Percentiles rank a stretch among this genome's conserved stretches.
Conservation (phyloP, 2,888 invertebrate genomes). For the Gymnosoma rotundatum region DNA sequence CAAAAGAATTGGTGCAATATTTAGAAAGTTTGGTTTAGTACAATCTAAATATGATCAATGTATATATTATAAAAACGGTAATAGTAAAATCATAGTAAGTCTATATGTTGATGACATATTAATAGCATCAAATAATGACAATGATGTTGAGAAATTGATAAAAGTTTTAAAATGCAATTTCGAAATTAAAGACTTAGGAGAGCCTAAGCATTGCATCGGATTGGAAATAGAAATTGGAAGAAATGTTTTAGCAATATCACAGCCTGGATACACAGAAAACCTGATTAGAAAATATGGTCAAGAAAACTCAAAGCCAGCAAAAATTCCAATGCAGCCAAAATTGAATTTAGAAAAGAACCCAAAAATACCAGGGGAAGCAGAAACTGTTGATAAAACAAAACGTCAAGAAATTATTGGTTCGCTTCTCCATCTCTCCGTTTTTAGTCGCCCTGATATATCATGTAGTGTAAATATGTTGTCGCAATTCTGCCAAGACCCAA, state of each 20-base stretch:
- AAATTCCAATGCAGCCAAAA: slow-evolving; percentile 37
- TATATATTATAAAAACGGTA: neutral
- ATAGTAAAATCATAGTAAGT: neutral
- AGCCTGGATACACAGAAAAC: slow-evolving; percentile 13
- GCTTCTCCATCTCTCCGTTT: neutral
- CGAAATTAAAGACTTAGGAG: slow-evolving; percentile 17
- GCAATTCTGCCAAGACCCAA: slow-evolving; percentile 1
- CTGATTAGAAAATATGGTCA: slow-evolving; percentile 28
- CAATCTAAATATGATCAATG: slow-evolving; percentile 4
- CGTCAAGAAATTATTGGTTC: slow-evolving; percentile 25
- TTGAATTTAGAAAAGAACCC: neutral
- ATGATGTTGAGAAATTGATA: slow-evolving; percentile 1
- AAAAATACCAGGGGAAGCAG: neutral
- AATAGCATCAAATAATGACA: slow-evolving; percentile 7
- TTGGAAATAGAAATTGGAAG: slow-evolving; percentile 1
- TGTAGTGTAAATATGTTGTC: slow-evolving; percentile 5
- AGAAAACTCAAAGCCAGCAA: slow-evolving; percentile 22
- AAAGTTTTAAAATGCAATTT: neutral
- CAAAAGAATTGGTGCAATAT: neutral
- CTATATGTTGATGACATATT: slow-evolving; percentile 10
- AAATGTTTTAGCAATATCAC: neutral
- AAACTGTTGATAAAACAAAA: slow-evolving; percentile 20
- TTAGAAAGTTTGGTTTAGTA: neutral
- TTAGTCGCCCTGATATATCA: slow-evolving; percentile 13
- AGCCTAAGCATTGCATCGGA: slow-evolving; percentile 35